Evolutionary conservation across 37 sponge, comb jelly and placozoan genomes (phyloP).

Genomic region (Haliclona indistincta): DNA sequence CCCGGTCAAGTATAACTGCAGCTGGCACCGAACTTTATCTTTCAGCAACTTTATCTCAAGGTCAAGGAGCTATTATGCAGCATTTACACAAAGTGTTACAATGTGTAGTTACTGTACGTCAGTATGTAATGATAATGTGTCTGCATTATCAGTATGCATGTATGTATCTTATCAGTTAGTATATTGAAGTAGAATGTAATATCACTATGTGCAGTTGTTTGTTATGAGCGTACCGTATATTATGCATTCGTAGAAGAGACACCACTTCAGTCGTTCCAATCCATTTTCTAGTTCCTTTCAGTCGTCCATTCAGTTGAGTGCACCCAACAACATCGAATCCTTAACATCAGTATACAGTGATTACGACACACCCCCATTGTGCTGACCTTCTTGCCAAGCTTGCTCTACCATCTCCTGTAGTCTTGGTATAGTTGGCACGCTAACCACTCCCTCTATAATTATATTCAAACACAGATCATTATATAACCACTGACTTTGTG

Average conservation of each 20-base stretch:
- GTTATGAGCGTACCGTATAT: not conserved
- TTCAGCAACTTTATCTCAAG: no score
- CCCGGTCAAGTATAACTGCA: no score
- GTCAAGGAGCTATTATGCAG: no score
- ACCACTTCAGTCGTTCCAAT: constrained; percentile 37
- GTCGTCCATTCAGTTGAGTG: constrained; percentile 2
- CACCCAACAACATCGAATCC: constrained; percentile 22
- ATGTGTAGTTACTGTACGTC: no score
- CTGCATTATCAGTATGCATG: no score
- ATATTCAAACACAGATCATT: no score
- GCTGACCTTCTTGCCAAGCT: constrained; percentile 24
- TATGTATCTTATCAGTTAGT: no score
- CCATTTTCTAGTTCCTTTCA: constrained; percentile 18
- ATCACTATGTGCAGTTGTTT: not conserved
- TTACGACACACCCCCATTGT: not conserved
- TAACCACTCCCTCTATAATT: not conserved
- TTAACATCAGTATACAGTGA: not conserved
- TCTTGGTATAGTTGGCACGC: not conserved
- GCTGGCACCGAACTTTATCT: no score
- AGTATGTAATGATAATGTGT: no score
- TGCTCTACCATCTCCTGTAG: constrained; percentile 9
- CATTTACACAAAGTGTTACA: no score
- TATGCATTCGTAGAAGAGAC: constrained; percentile 4
- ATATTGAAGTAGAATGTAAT: no score
- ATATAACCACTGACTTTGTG: not conserved